Evolutionary conservation across 2,113 vertebrate genomes (phyloP).

Genomic region (Urocitellus parryii): DNA sequence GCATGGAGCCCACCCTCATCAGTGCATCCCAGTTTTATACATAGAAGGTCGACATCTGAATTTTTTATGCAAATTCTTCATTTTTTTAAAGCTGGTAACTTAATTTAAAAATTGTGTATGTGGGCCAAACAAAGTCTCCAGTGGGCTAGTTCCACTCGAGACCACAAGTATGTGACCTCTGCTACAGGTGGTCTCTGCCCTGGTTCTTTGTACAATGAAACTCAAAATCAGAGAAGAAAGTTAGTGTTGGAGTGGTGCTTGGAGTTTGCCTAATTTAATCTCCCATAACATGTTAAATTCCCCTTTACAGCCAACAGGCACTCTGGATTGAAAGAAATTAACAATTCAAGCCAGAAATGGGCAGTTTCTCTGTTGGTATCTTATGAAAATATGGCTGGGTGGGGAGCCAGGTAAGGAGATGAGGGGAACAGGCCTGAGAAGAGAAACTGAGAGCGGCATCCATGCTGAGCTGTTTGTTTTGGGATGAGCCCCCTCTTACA

Average conservation of each 20-base stretch:
- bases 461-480: background rate
- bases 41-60: background rate
- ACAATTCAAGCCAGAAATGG: background rate
- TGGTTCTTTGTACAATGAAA: background rate
- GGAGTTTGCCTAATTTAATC: background rate
- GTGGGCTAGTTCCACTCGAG: background rate
- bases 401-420: background rate
- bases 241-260: background rate
- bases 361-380: background rate
- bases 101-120: background rate
- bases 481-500: background rate
- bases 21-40: background rate
- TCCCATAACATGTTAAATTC: background rate
- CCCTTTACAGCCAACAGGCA: background rate
- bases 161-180: background rate
- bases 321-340: background rate
- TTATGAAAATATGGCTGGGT: background rate
- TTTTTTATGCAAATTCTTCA: background rate
- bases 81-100: background rate
- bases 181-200: background rate
- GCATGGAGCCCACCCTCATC: background rate
- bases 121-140: background rate
- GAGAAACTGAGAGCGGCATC: background rate
- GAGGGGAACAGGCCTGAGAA: background rate
- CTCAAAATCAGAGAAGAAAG: background rate